Evolutionary conservation across 2,113 vertebrate species (phyloP).

Genomic region (Callaeas wilsoni): DNA sequence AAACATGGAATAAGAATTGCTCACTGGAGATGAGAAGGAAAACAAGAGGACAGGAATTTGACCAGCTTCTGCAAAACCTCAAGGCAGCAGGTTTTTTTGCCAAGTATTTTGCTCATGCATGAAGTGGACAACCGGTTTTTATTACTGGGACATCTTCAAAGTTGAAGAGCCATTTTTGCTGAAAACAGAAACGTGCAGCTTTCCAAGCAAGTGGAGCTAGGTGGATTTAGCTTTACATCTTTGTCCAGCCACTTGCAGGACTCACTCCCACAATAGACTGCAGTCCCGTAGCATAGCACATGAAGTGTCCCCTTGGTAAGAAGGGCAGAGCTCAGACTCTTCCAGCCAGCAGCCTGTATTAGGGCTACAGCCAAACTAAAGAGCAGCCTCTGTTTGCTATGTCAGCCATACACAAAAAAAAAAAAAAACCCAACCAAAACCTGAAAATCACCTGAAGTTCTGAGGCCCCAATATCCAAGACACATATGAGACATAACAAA

Average conservation of each 20-base stretch:
- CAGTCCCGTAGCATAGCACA: not conserved
- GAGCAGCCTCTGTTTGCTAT: not conserved
- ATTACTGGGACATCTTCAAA: not conserved
- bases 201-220: not conserved
- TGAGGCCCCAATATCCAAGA: not conserved
- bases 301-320: not conserved
- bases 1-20: not conserved
- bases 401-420: not conserved
- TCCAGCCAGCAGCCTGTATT: not conserved
- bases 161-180: not conserved
- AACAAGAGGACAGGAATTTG: not conserved
- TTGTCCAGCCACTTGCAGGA: not conserved
- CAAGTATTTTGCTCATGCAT: not conserved
- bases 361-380: not conserved
- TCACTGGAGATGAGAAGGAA: not conserved
- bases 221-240: not conserved
- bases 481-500: not conserved
- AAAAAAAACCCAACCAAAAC: not conserved
- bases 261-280: not conserved
- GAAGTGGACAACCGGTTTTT: not conserved
- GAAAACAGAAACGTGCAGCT: not conserved
- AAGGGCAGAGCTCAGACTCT: not conserved
- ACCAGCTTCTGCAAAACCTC: not conserved
- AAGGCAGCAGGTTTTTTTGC: not conserved
- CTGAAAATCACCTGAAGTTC: not conserved